These are phyloP conservation scores for Diadumene lineata DNA, from an alignment of 92 coral and sea anemone genomes.

Conservation along the genomic window DNA sequence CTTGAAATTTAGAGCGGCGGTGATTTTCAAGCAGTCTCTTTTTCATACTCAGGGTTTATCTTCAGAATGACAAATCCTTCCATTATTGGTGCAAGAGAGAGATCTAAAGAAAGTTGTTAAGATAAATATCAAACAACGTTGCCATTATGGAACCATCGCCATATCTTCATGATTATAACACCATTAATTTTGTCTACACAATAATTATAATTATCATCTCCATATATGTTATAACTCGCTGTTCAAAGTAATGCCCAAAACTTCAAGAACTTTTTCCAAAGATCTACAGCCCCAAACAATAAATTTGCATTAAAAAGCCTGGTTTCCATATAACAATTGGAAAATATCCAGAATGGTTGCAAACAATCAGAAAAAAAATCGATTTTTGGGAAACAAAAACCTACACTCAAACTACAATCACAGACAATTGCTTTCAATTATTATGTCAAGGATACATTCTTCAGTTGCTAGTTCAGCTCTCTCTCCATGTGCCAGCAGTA, in stretches of 20 bases:
- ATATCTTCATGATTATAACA: too few species aligned
- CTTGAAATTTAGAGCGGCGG: background rate
- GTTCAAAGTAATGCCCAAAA: too few species aligned
- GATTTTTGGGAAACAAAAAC: too few species aligned
- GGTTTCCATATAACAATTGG: background rate
- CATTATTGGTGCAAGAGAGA: constrained; percentile 88
- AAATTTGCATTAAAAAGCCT: background rate
- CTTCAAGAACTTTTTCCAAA: too few species aligned
- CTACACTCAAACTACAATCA: background rate
- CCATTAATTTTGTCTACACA: too few species aligned
- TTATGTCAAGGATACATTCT: constrained; percentile 97
- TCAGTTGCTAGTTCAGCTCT: constrained; percentile 98
- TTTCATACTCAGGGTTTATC: constrained; percentile 93
- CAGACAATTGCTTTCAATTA: background rate
- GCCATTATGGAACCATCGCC: too few species aligned
- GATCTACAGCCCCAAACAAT: too few species aligned
- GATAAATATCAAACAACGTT: too few species aligned
- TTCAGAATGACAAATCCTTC: constrained; percentile 94
- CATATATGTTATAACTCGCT: too few species aligned
- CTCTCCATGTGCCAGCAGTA: constrained; percentile 93
- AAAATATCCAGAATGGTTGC: background rate
- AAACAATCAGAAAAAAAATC: background rate
- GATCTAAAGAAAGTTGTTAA: constrained; percentile 48
- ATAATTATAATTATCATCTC: too few species aligned
- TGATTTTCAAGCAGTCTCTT: constrained; percentile 17